Percentiles rank a stretch among this genome's conserved stretches.
phyloP scores from a whole-genome alignment of 1,140 invertebrate genomes.

The Lamellibrachia luymesi region DNA sequence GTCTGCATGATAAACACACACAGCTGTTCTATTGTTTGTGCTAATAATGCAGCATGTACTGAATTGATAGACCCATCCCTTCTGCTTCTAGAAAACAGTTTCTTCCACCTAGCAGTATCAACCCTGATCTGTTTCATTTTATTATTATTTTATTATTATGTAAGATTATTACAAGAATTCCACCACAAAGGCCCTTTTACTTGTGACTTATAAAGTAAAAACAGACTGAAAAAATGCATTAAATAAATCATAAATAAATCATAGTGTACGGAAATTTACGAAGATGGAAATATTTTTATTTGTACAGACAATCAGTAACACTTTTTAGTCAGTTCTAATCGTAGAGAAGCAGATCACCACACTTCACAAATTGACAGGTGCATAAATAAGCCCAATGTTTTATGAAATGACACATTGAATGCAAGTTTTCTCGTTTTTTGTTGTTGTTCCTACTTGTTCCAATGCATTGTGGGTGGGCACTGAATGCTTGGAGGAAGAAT shows the following conservation, averaged over 20 bases:
- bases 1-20: background rate
- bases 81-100: background rate
- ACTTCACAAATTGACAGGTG: background rate
- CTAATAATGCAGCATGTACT: background rate
- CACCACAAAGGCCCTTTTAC: background rate
- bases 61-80: background rate
- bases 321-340: background rate
- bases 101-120: background rate
- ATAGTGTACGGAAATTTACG: background rate
- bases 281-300: background rate
- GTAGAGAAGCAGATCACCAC: background rate
- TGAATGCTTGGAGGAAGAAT: background rate
- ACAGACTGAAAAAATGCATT: background rate
- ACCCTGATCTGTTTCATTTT: background rate
- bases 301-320: background rate
- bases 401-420: background rate
- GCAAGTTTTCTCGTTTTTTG: background rate
- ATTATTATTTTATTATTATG: too few relatives aligned
- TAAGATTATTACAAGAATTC: background rate
- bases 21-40: background rate
- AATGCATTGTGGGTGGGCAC: background rate
- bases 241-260: background rate
- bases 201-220: background rate
- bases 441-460: background rate
- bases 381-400: background rate